These are phyloP conservation scores for Mastacembelus armatus DNA, from an alignment of 2,797 vertebrate species.

Conservation along the genomic window DNA sequence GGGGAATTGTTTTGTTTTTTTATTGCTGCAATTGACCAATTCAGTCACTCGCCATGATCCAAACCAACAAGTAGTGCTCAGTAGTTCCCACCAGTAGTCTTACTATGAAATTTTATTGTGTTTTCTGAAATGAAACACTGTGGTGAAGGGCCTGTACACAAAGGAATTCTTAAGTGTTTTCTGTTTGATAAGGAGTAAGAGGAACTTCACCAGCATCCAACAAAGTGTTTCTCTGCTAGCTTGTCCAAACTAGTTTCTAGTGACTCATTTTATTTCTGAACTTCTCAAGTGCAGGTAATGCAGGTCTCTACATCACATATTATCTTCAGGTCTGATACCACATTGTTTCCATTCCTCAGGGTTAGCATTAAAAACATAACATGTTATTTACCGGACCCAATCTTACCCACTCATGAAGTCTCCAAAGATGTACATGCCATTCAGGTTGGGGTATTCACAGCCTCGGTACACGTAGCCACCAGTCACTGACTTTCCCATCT, in stretches of 20 bases:
- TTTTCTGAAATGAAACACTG: too few species aligned
- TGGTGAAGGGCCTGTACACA: neutral
- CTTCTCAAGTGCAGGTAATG: neutral
- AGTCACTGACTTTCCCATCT: slow-evolving; percentile 94
- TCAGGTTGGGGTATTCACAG: slow-evolving; percentile 94
- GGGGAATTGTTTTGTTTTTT: too few species aligned
- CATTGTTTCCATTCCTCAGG: neutral
- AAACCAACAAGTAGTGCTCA: too few species aligned
- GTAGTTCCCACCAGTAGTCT: too few species aligned
- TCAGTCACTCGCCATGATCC: too few species aligned
- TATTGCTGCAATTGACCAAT: too few species aligned
- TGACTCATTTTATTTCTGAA: neutral
- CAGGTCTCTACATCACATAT: neutral
- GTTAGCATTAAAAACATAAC: slow-evolving; percentile 6
- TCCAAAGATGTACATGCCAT: slow-evolving; percentile 96
- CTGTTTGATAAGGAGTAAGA: neutral
- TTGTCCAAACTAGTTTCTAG: slow-evolving; percentile 2
- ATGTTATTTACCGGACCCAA: neutral
- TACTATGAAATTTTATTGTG: too few species aligned
- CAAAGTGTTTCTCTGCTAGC: neutral
- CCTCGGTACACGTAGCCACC: slow-evolving; percentile 95
- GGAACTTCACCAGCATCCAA: neutral
- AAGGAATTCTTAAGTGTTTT: too few species aligned
- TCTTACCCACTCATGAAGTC: slow-evolving; percentile 98
- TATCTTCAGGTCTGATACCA: neutral